phyloP scores from a whole-genome alignment of 2,113 vertebrate species.

The Eudyptes chrysolophus region DNA sequence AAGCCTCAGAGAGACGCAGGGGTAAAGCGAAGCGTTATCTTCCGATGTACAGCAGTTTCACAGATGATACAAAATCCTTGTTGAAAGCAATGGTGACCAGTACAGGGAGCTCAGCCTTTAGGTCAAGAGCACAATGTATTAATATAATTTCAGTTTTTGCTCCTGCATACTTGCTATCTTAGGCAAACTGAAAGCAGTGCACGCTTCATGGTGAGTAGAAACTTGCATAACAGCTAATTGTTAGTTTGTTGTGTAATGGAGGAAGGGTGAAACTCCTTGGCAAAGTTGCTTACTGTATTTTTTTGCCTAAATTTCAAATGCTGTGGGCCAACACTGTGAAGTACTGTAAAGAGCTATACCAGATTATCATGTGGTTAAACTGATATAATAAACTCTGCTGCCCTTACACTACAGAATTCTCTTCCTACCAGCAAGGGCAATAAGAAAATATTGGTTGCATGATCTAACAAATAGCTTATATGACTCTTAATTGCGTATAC shows the following conservation, averaged over 20 bases:
- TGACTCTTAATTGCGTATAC: background rate
- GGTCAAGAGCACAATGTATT: background rate
- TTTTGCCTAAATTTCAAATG: background rate
- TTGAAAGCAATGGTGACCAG: background rate
- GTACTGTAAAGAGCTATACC: background rate
- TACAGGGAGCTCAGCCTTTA: background rate
- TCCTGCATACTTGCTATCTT: background rate
- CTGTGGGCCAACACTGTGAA: rapidly evolving
- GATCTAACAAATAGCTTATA: background rate
- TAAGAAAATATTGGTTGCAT: background rate
- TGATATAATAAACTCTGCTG: background rate
- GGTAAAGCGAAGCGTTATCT: rapidly evolving
- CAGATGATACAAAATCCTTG: background rate
- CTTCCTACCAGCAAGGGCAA: background rate
- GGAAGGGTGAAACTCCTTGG: background rate
- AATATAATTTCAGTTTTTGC: background rate
- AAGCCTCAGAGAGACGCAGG: background rate
- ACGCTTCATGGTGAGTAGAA: background rate
- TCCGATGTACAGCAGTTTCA: rapidly evolving
- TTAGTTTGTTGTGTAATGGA: background rate
- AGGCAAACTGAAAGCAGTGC: background rate
- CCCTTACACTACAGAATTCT: background rate
- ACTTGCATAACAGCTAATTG: slow-evolving; percentile 18
- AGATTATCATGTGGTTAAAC: background rate
- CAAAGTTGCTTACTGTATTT: background rate